Conservation (phyloP, 2,888 invertebrate genomes). For the Polietes domitor region DNA sequence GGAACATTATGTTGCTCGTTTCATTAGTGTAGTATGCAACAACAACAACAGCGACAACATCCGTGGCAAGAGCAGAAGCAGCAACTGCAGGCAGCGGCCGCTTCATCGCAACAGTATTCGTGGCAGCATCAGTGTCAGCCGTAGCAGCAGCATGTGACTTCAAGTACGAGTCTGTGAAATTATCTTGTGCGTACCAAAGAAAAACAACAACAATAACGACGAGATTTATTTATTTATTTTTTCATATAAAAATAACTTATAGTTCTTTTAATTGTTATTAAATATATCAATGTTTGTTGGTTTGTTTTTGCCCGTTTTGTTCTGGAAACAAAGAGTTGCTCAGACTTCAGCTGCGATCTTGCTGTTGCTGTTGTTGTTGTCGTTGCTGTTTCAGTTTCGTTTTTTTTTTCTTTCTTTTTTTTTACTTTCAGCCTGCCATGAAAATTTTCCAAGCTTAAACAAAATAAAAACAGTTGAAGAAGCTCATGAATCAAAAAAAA, state of each 20-base stretch:
- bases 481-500: background rate
- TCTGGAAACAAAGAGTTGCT: conserved; percentile 54
- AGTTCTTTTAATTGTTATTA: conserved; percentile 15
- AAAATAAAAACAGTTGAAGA: conserved; percentile 4
- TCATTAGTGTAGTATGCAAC: background rate
- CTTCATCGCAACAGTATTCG: no score
- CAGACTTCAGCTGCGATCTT: conserved; percentile 2
- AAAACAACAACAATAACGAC: conserved; percentile 6
- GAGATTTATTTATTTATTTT: conserved; percentile 35
- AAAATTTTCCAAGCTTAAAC: conserved; percentile 60
- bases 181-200: conserved; percentile 50
- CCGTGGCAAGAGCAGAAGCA: background rate
- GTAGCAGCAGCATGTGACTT: conserved; percentile 59
- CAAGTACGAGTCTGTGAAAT: conserved; percentile 59
- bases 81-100: background rate
- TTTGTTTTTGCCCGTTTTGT: conserved; percentile 43
- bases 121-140: background rate
- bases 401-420: conserved; percentile 11
- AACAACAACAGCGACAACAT: background rate
- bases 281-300: conserved; percentile 48
- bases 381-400: background rate
- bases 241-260: conserved; percentile 13
- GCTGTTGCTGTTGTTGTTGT: background rate
- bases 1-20: conserved; percentile 36
- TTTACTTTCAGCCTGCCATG: conserved; percentile 3